These are phyloP conservation scores for Butastur rufipennis DNA, from an alignment of 2,113 vertebrate species.

Conservation along the genomic window DNA sequence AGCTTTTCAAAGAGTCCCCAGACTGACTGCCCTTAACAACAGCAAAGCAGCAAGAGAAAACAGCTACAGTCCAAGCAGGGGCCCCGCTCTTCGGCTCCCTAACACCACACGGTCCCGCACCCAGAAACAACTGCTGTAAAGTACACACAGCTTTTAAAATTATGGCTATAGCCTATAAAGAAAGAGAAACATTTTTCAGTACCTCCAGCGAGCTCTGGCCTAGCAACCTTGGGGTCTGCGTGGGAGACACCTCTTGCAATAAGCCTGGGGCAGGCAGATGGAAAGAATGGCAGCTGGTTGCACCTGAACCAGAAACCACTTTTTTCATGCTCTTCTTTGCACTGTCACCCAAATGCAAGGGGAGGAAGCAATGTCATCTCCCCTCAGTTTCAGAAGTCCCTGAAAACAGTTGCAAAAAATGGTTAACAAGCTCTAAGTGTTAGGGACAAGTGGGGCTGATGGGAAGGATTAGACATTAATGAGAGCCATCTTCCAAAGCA, in stretches of 20 bases:
- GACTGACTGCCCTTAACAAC: not conserved
- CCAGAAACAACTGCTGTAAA: not conserved
- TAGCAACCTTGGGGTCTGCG: too few species aligned
- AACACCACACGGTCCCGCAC: not conserved
- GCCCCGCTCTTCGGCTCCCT: accelerated
- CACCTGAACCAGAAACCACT: not conserved
- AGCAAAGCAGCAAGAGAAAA: not conserved
- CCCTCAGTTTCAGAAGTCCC: not conserved
- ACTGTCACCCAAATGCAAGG: not conserved
- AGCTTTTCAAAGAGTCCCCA: not conserved
- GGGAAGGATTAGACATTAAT: constrained; percentile 54
- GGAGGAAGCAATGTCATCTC: not conserved
- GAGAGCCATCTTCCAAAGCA: constrained; percentile 43
- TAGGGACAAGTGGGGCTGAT: constrained; percentile 47
- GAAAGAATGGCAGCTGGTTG: not conserved
- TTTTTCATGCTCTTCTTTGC: not conserved
- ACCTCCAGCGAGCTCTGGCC: not conserved
- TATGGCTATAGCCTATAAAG: accelerated
- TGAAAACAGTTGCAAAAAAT: not conserved
- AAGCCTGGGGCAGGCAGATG: not conserved
- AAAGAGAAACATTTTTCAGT: not conserved
- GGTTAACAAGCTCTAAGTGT: constrained; percentile 19
- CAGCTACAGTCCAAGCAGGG: not conserved
- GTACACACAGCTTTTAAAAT: not conserved
- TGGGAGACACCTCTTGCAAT: not conserved